These are phyloP conservation scores for Indicator indicator DNA, from an alignment of 2,113 vertebrate species.

Conservation along the genomic window DNA sequence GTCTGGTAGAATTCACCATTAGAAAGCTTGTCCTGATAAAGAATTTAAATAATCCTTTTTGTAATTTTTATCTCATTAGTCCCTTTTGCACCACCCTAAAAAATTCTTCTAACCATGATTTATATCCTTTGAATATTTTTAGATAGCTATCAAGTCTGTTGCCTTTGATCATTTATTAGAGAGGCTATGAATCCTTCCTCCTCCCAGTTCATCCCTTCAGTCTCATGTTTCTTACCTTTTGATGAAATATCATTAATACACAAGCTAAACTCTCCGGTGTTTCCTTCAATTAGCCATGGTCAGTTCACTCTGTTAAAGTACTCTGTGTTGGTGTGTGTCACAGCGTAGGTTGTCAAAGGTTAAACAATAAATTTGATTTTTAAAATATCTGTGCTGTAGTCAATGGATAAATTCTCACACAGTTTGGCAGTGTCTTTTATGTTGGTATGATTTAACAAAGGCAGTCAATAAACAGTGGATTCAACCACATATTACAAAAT, in stretches of 20 bases:
- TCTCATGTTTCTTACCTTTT: neutral
- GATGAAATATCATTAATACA: neutral
- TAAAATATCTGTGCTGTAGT: neutral
- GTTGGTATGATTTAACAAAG: neutral
- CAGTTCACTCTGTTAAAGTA: neutral
- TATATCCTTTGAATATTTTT: slow-evolving; percentile 16
- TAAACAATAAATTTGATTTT: neutral
- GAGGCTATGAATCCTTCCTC: neutral
- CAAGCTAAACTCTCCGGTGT: neutral
- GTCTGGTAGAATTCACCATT: slow-evolving; percentile 11
- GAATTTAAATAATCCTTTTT: slow-evolving; percentile 18
- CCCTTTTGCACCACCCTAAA: neutral
- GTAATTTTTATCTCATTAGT: slow-evolving; percentile 23
- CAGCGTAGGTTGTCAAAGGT: neutral
- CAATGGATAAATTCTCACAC: neutral
- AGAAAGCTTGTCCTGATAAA: slow-evolving; percentile 25
- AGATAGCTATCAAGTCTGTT: neutral
- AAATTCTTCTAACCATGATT: neutral
- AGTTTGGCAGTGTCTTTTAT: neutral
- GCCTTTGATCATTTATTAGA: slow-evolving; percentile 17
- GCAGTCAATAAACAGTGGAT: neutral
- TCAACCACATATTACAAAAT: neutral
- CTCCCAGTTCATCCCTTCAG: neutral
- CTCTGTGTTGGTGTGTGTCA: neutral
- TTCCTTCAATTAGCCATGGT: neutral